Evolutionary conservation across 2,113 vertebrate species (phyloP), one percentile per base, ranked within the genome.

Genomic region (Kryptolebias marmoratus): DNA sequence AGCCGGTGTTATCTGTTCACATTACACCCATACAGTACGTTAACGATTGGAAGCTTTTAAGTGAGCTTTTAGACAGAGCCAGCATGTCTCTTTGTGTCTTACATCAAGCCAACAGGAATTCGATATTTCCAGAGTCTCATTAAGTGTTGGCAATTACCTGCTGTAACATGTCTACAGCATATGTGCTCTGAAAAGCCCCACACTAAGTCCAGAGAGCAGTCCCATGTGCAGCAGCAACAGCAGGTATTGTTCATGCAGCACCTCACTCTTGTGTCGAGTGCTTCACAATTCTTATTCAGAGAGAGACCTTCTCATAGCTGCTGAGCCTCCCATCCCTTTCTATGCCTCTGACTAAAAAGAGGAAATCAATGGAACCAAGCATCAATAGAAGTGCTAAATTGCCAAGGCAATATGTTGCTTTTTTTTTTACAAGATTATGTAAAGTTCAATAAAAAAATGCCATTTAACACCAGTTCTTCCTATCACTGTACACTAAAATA

Each of bases 211-310:
- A 68, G 79, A 83, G 79, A 73, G 79, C 76, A 83, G 79, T 82
- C 79, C 74, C 59, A 77, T 75, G 71, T 71, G 77, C 82, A 86
- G 75, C 75, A 71, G 83, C 77, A 42, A 65, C 59, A 68, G 81
- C 58, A 32, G 83, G 66, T 87, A 85, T 92, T 93, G 85, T 87
- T 86, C 81, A 91, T 92, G 87, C 92, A 90, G 82, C 83, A 86
- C 87, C 81, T 89, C 79, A 84, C 84, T 81, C 79, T 64, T 69
- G 81, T 70, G 83, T 84, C 86, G 75, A 66, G 81, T 56, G 79
- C 77, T 83, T 75, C 79, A 74, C 89, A 76, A 84, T 91, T 91
- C 88, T 77, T 86, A 90, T 90, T 91, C 89, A 91, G 90, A 87
- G 79, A 79, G 72, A 82, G 81, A 81, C 69, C 73, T 84, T 83